These are phyloP conservation scores for Entomobrya proxima DNA, from an alignment of 2,888 invertebrate genomes.

Conservation along the genomic window DNA sequence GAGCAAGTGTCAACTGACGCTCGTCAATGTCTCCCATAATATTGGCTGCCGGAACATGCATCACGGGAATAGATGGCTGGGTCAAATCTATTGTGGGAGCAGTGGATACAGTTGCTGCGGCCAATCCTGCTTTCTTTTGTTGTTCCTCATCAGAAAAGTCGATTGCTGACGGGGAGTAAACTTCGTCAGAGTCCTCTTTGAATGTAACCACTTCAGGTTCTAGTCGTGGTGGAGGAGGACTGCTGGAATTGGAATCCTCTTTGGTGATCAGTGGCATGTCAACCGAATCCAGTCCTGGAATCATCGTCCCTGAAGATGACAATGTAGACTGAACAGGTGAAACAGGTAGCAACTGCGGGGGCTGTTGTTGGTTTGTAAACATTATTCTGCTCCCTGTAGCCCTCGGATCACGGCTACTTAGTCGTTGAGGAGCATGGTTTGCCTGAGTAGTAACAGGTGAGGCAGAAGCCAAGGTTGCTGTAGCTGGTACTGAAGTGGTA, in stretches of 20 bases:
- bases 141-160: conserved; percentile 70
- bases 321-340: neutral
- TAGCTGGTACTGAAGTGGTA: neutral
- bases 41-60: neutral
- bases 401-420: conserved; percentile 53
- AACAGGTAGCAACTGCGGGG: conserved; percentile 18
- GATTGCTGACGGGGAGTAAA: conserved; percentile 72
- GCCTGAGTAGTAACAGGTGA: neutral
- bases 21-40: conserved; percentile 45
- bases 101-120: no score
- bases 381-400: conserved; percentile 55
- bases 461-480: neutral
- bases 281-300: conserved; percentile 62
- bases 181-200: conserved; percentile 62
- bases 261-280: conserved; percentile 7
- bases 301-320: neutral
- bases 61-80: neutral
- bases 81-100: neutral
- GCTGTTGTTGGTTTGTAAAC: conserved; percentile 41
- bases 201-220: neutral
- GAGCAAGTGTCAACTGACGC: neutral
- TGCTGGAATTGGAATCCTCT: conserved; percentile 15
- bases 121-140: neutral
- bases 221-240: conserved; percentile 3
- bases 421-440: neutral